Evolutionary conservation across 2,888 invertebrate species (phyloP), one percentile per base, ranked within the genome.

Genomic region (Nasonia oneida): DNA sequence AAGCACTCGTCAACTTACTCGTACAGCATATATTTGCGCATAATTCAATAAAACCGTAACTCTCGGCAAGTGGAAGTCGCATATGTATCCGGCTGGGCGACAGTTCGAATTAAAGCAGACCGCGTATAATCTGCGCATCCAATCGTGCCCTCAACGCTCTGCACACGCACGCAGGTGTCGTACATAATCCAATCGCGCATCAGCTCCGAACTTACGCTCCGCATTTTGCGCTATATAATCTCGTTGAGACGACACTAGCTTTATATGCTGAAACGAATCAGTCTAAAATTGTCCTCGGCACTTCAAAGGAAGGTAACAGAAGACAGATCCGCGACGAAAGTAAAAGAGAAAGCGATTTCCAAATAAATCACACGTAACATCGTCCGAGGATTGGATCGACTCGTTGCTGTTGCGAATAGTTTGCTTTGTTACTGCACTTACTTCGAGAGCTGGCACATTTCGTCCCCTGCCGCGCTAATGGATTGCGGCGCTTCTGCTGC

Each of bases 321-420:
- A 64, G 14, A 64, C 29, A 10, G 12, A 12, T 42, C 6, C 33
- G n/a, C 73, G 5, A 10, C 23, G 42, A 42, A 23, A 73, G 39
- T 29, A 29, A 18, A 23, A 1, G 23, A 74, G 74, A 77, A 8
- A 39, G 64, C 71, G 74, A 85, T 85, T 82, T 81, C 78, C 81
- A 81, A 78, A 84, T 81, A 76, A 81, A 85, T 71, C 77, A 18
- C 18, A 57, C 47, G 77, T 50, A 61, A 61, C 50, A 37, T 37
- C 64, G 57, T 39, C 50, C 18, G 70, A 23, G 81, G 53, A 81
- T 47, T 76, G 75, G 64, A 79, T 78, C 37, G 42, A 57, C 78
- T 78, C 79, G 79, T 79, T 83, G 75, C 79, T 75, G 82, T 75
- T 71, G 29, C 79, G 70, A 86, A 83, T 86, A 86, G 85, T 86